Evolutionary conservation across 2,113 vertebrate species (phyloP), one percentile per base, ranked within the genome.

Genomic region (Pteronura brasiliensis): DNA sequence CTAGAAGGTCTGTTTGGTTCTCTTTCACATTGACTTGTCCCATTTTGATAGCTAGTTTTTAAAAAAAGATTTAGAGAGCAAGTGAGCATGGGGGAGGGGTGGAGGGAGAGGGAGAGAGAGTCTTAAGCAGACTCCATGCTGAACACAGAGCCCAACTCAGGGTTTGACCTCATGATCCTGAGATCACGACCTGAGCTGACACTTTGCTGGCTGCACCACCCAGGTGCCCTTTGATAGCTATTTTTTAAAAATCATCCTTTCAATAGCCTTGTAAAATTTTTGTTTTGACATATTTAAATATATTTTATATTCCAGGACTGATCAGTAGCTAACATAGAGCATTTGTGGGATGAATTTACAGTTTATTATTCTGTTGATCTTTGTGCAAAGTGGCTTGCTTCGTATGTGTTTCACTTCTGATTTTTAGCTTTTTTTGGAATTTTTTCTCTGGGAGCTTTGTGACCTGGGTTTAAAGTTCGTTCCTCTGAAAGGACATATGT

Each of bases 211-310:
- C 31, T 67, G 31, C 15, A 34, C 31, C 15, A 18, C 15, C 31
- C 31, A 67, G 65, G 15, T 67, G 34, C 31, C 65, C 31, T 31
- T 67, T 67, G 34, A 67, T 18, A 67, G 65, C 61, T 31, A 65
- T 47, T 92, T 88, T 88, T 85, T 4, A 76, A 44, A 76, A 44
- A 52, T 42, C 13, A 76, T 79, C 47, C 21, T 95, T 93, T 69
- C n/a, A 80, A 13, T 9, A 76, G 39, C 27, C n/a, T 91, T 82
- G 91, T 29, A 61, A 93, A 82, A 71, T 6, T 93, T 88, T 90
- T 84, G 84, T n/a, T 69, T 90, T 74, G 55, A 79, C 44, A 93
- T 72, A 77, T 69, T 65, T 84, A 86, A 96, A 85, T 23, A 69
- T 55, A 85, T 42, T 92, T 91, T 71, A 90, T 34, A 83, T 61